Evolutionary conservation across 2,888 invertebrate species (phyloP).

Genomic region (Penaeus monodon): DNA sequence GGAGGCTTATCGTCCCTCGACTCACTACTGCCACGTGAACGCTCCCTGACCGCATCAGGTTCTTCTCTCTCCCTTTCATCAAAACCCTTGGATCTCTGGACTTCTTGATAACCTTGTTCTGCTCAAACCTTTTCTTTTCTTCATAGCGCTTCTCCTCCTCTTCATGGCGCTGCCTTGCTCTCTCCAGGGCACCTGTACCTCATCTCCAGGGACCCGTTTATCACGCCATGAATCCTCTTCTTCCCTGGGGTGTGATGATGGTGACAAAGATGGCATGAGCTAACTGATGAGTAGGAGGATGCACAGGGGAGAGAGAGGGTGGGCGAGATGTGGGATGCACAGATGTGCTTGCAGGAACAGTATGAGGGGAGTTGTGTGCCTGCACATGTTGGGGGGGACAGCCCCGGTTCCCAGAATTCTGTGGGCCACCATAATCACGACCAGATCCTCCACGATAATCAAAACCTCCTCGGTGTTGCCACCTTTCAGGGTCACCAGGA

Average conservation of each 20-base stretch:
- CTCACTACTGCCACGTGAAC: conserved; percentile 68
- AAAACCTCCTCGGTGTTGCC: conserved; percentile 48
- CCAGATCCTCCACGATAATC: conserved; percentile 38
- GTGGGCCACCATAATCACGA: conserved; percentile 33
- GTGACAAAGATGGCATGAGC: conserved; percentile 34
- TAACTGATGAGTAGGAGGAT: conserved; percentile 38
- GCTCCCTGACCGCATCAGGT: conserved; percentile 54
- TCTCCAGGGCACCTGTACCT: conserved; percentile 83
- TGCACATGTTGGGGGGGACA: conserved; percentile 28
- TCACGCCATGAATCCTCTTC: conserved; percentile 81
- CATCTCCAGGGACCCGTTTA: conserved; percentile 79
- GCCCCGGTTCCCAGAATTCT: conserved; percentile 44
- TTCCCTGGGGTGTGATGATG: conserved; percentile 68
- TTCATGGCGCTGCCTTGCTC: conserved; percentile 87
- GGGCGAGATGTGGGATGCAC: conserved; percentile 29
- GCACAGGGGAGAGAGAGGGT: conserved; percentile 33
- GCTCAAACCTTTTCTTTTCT: conserved; percentile 74
- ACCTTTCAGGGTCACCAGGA: conserved; percentile 50
- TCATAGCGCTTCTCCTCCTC: conserved; percentile 81
- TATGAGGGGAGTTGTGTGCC: conserved; percentile 1
- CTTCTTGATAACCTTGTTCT: conserved; percentile 71
- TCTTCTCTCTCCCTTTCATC: conserved; percentile 58
- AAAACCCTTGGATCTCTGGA: conserved; percentile 45
- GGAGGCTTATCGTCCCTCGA: conserved; percentile 68
- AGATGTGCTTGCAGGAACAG: neutral